These are phyloP conservation scores for Trachymyrmex cornetzi DNA, from an alignment of 1,140 invertebrate genomes.

Conservation along the genomic window DNA sequence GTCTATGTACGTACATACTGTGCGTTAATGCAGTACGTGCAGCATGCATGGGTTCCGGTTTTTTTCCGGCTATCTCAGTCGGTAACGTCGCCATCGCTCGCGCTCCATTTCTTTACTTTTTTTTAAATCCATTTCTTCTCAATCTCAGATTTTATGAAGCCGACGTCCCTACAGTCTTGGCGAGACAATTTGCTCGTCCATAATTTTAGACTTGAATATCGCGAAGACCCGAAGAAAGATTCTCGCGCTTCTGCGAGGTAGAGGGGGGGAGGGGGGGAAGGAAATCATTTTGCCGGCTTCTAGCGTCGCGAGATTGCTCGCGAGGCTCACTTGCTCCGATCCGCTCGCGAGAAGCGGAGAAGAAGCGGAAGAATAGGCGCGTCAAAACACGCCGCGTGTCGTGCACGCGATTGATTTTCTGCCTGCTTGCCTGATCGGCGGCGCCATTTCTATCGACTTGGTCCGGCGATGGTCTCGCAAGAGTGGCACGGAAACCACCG, in stretches of 20 bases:
- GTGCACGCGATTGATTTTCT: conserved; percentile 85
- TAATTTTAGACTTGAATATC: not conserved
- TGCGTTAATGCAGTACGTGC: conserved; percentile 2
- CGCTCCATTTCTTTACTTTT: not conserved
- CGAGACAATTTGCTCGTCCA: not conserved
- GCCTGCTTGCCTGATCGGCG: conserved; percentile 74
- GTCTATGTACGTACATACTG: not conserved
- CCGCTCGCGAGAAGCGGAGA: conserved; percentile 22
- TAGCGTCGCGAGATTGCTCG: not conserved
- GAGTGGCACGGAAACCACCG: not conserved
- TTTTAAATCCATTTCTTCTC: not conserved
- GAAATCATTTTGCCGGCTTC: too few relatives aligned
- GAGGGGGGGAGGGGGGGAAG: not conserved
- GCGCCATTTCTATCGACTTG: conserved; percentile 85
- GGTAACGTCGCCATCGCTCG: conserved; percentile 71
- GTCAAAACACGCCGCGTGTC: conserved; percentile 80
- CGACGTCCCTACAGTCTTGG: not conserved
- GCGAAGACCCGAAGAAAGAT: not conserved
- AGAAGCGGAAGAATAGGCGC: conserved; percentile 56
- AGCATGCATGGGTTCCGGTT: conserved; percentile 41
- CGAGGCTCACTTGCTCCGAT: not conserved
- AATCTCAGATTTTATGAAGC: not conserved
- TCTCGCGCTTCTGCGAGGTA: not conserved
- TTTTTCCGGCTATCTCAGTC: conserved; percentile 73
- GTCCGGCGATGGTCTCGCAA: conserved; percentile 61